Conservation (phyloP, 2,113 vertebrate species). For the Deroptyus accipitrinus region DNA sequence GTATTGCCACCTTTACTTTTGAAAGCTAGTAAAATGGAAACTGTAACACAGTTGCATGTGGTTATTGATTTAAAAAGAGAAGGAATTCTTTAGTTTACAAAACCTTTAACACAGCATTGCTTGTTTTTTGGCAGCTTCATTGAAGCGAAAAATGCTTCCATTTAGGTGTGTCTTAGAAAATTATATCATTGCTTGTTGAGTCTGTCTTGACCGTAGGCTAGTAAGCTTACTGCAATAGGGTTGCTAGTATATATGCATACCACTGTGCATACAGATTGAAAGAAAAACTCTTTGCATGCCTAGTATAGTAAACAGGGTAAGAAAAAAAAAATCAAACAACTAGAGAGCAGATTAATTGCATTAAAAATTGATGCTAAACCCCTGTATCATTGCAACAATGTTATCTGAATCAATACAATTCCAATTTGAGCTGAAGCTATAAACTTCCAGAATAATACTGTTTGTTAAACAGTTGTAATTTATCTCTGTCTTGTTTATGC, state of each 20-base stretch:
- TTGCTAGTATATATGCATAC: not conserved
- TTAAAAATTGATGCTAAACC: not conserved
- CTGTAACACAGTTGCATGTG: not conserved
- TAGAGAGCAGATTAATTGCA: not conserved
- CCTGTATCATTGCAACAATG: not conserved
- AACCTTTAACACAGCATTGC: not conserved
- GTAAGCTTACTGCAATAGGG: not conserved
- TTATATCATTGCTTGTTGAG: not conserved
- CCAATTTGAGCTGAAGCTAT: not conserved
- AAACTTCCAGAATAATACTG: not conserved
- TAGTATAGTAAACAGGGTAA: not conserved
- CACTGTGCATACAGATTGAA: not conserved
- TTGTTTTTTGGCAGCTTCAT: not conserved
- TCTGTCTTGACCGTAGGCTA: not conserved
- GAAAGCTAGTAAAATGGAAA: not conserved
- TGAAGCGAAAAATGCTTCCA: not conserved
- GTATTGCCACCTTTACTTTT: not conserved
- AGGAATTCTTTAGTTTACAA: not conserved
- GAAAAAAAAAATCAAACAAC: not conserved
- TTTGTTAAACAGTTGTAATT: not conserved
- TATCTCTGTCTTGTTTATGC: not conserved
- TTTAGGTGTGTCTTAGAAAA: not conserved
- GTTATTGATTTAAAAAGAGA: not conserved
- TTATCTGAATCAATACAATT: not conserved
- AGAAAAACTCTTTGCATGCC: not conserved